A percentile compares a stretch with the other conserved stretches of the same genome.
phyloP scores from a whole-genome alignment of 2,888 invertebrate species.

The Drosophila paranaensis region DNA sequence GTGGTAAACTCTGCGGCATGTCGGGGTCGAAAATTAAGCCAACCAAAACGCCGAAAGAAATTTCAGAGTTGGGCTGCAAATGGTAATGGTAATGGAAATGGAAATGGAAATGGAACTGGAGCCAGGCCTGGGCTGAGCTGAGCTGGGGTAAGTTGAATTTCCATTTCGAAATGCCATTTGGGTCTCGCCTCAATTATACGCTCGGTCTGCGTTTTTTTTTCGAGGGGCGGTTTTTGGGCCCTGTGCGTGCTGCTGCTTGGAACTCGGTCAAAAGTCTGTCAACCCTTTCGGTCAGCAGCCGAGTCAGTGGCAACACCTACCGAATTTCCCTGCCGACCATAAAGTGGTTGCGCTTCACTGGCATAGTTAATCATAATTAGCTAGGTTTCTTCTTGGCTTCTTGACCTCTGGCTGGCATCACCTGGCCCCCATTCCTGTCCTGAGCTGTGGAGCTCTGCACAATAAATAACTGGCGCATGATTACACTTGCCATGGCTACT shows the following conservation, averaged over 20 bases:
- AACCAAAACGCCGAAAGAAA: conserved; percentile 53
- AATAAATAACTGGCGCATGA: conserved; percentile 82
- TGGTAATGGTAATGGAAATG: neutral
- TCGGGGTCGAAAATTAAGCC: conserved; percentile 37
- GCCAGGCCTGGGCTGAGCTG: neutral
- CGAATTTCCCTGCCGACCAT: conserved; percentile 37
- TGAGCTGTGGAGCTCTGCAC: conserved; percentile 74
- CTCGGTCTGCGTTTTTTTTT: conserved; percentile 44
- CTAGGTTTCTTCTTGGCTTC: neutral
- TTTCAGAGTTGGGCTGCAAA: conserved; percentile 1
- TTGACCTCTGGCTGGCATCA: conserved; percentile 1
- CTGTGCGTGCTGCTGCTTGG: conserved; percentile 10
- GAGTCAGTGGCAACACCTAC: conserved; percentile 66
- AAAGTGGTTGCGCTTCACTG: conserved; percentile 56
- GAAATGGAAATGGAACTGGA: neutral
- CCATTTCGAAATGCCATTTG: conserved; percentile 48
- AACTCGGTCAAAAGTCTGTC: conserved; percentile 75
- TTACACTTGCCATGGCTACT: conserved; percentile 65
- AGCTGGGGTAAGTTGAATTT: conserved; percentile 42
- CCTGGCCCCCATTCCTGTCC: conserved; percentile 39
- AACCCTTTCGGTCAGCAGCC: conserved; percentile 62
- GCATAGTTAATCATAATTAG: conserved; percentile 52
- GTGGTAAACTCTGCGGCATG: conserved; percentile 45
- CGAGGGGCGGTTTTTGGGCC: conserved; percentile 15
- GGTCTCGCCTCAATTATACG: conserved; percentile 69